A percentile compares a stretch with the other conserved stretches of the same genome.
Conservation (phyloP, 2,888 invertebrate species). For the Megaustenia siamemsis region DNA sequence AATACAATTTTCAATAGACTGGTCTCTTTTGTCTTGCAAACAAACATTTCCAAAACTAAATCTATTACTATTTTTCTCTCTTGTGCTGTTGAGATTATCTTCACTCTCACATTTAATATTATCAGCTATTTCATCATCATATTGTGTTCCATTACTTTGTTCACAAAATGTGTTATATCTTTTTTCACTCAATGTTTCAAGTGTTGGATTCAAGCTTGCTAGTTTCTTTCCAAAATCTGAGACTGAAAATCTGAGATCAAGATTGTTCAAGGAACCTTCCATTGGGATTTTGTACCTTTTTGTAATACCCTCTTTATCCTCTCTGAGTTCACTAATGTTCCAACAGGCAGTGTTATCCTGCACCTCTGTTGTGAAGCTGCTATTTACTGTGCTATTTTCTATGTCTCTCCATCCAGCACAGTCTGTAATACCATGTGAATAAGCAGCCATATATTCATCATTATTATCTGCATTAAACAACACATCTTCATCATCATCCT, state of each 20-base stretch:
- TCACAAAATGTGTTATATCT: not conserved
- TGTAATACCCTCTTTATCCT: not conserved
- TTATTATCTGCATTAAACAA: not conserved
- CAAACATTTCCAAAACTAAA: not conserved
- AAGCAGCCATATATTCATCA: not conserved
- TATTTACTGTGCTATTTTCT: not conserved
- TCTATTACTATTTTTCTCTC: not conserved
- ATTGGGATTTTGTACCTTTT: not conserved
- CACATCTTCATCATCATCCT: conserved; percentile 10
- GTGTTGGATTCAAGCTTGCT: not conserved
- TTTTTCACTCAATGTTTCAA: not conserved
- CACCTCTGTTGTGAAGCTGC: not conserved
- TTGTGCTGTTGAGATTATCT: not conserved
- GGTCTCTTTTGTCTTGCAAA: not conserved
- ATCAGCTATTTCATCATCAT: not conserved
- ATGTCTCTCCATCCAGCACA: not conserved
- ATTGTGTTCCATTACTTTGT: not conserved
- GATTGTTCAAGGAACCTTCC: not conserved
- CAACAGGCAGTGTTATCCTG: not conserved
- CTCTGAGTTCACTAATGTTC: not conserved
- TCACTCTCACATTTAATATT: not conserved
- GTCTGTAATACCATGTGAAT: not conserved
- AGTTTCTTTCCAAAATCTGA: not conserved
- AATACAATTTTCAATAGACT: not conserved
- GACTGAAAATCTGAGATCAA: not conserved